Evolutionary conservation across 2,113 vertebrate genomes (phyloP).

Genomic region (Leptocoma aspasia): DNA sequence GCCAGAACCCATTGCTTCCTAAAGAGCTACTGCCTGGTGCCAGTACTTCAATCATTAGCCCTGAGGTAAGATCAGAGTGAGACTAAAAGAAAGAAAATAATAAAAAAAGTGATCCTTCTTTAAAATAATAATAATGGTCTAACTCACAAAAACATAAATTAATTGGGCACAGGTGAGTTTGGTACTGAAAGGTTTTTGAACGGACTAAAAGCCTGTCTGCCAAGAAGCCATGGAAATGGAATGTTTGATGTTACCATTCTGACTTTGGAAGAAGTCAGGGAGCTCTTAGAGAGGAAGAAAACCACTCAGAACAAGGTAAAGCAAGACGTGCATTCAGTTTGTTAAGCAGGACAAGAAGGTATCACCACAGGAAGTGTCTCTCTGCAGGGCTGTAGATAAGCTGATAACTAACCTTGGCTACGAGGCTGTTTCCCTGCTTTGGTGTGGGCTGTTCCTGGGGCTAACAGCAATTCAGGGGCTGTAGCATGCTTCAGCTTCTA

Average conservation of each 20-base stretch:
- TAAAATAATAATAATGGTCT: neutral
- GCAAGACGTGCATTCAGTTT: neutral
- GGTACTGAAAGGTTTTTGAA: neutral
- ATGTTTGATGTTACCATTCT: neutral
- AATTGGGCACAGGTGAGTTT: neutral
- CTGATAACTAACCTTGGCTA: neutral
- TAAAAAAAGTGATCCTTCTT: rapidly evolving
- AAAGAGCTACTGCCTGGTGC: neutral
- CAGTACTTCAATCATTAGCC: neutral
- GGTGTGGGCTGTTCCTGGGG: neutral
- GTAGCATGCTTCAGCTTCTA: neutral
- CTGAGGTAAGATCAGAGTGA: neutral
- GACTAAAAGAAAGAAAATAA: neutral
- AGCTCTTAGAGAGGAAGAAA: neutral
- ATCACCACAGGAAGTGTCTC: neutral
- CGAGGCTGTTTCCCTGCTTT: neutral
- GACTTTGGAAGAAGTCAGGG: neutral
- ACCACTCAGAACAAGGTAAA: neutral
- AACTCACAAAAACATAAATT: neutral
- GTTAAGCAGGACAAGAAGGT: neutral
- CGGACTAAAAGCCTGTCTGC: neutral
- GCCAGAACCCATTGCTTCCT: rapidly evolving
- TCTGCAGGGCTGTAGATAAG: neutral
- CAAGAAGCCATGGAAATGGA: neutral
- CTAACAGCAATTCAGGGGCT: neutral